phyloP scores from a whole-genome alignment of 1,140 invertebrate species.

The Drosophila pruinosa region DNA sequence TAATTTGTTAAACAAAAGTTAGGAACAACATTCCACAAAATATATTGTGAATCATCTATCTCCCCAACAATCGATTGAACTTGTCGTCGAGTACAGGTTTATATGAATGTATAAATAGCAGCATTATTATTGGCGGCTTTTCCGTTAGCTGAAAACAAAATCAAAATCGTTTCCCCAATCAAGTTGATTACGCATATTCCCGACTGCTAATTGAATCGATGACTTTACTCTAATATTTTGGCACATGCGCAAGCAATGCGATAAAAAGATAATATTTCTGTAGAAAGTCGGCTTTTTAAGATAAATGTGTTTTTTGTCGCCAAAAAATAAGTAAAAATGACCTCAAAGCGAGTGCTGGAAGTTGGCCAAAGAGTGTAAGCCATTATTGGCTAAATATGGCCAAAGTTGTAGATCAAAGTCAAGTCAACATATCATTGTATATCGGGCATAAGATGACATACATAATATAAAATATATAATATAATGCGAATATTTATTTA shows the following conservation, averaged over 20 bases:
- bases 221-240: neutral
- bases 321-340: constrained; percentile 8
- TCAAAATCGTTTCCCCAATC: neutral
- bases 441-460: constrained; percentile 19
- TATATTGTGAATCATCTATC: neutral
- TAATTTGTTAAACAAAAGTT: neutral
- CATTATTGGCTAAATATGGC: constrained; percentile 73
- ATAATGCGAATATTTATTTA: constrained; percentile 28
- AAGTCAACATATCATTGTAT: neutral
- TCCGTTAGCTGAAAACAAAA: neutral
- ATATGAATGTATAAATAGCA: neutral
- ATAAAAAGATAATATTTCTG: neutral
- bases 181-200: neutral
- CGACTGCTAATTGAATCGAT: neutral
- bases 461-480: constrained; percentile 28
- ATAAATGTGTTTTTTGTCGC: constrained; percentile 51
- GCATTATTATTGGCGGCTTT: neutral
- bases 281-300: neutral
- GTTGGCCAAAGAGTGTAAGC: constrained; percentile 6
- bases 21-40: neutral
- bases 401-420: constrained; percentile 26
- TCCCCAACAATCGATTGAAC: neutral
- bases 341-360: neutral
- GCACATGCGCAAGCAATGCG: neutral
- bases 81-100: constrained; percentile 4